A percentile compares a stretch with the other conserved stretches of the same genome.
Evolutionary conservation across 1,140 invertebrate species (phyloP).

Genomic region (Acromyrmex charruanus): DNA sequence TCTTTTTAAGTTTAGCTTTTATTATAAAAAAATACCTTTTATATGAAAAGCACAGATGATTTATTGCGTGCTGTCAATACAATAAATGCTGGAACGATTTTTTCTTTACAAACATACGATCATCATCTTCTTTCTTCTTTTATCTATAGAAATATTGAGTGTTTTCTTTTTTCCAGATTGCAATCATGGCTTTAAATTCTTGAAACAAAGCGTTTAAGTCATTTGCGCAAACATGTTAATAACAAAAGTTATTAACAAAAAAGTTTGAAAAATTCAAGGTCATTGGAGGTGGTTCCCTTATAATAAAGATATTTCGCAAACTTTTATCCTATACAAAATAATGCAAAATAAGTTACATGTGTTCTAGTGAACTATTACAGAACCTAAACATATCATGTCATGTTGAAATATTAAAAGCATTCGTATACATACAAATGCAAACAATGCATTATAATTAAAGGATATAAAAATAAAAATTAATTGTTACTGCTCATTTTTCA

Average conservation of each 20-base stretch:
- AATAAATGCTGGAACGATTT: slow-evolving; percentile 34
- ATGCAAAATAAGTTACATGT: background rate
- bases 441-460: background rate
- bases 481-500: background rate
- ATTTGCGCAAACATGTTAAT: too few relatives aligned
- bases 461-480: slow-evolving; percentile 1
- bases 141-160: slow-evolving; percentile 22
- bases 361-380: background rate
- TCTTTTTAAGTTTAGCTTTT: background rate
- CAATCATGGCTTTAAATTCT: background rate
- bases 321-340: background rate
- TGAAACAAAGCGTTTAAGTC: background rate
- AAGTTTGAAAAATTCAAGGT: too few relatives aligned
- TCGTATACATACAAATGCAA: background rate
- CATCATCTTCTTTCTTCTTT: background rate
- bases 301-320: background rate
- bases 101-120: slow-evolving; percentile 28
- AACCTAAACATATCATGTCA: background rate
- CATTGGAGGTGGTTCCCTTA: too few relatives aligned
- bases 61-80: slow-evolving; percentile 35
- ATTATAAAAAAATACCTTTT: background rate
- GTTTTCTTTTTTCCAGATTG: slow-evolving; percentile 49
- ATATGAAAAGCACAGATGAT: slow-evolving; percentile 36
- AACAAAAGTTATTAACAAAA: too few relatives aligned
- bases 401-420: background rate